Base-by-base conservation (phyloP, 1,140 invertebrate species). In the Streblospio benedicti region DNA sequence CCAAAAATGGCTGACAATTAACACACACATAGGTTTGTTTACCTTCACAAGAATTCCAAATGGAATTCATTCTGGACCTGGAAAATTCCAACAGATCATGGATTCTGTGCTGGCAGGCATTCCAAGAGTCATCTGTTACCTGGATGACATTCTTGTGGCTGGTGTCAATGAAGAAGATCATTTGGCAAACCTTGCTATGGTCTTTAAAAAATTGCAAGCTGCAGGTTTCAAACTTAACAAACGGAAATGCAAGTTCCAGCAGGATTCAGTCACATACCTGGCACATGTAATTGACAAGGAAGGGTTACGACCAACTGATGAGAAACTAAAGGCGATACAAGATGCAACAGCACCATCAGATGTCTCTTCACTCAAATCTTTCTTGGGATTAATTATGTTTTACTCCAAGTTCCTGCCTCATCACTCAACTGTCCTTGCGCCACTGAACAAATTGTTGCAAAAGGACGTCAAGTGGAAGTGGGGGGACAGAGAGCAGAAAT, bases 151-250 rank as follows among this genome's bases (percentile, higher is more conserved):
- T 9, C 35, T 38, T 9, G 9, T 9, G 9, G 35, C 35, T 38
- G 35, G 35, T 9, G 35, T 38, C 9, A n/a, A 38, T 38, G 9
- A 38, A 9, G 35, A 38, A n/a, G 35, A 38, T n/a, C 35, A 38
- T n/a, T n/a, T 38, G n/a, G n/a, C 9, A 9, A 38, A 9, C 9
- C 9, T 38, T 38, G 9, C 35, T 9, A 9, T 38, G n/a, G 35
- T 38, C n/a, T n/a, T 38, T 9, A 9, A n/a, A 38, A 9, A n/a
- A 38, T 9, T 38, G 9, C 35, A 38, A n/a, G n/a, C n/a, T 38
- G 9, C 9, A 9, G 9, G 35, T 16, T 49, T 59, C 23, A n/a
- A 59, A 23, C 27, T 33, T n/a, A 53, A 41, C 20, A 60, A 62
- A 38, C 27, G 45, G 32, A 56, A 56, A 27, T 58, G 53, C 18